Conservation (phyloP, 1,140 invertebrate species). For the Drosophila seguyi region DNA sequence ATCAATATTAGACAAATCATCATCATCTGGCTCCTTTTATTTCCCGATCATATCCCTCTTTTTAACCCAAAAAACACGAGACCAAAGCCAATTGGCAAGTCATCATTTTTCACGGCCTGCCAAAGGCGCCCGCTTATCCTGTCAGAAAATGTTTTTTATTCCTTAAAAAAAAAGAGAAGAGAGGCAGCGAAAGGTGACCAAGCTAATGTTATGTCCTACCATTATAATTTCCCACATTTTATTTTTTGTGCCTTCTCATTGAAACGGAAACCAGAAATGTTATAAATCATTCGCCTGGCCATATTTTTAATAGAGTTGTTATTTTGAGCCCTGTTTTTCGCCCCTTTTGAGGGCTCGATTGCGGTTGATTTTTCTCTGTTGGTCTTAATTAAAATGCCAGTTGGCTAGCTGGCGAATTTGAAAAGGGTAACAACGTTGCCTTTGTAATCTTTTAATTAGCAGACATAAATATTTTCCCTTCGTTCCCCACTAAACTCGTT, state of each 20-base stretch:
- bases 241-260: slow-evolving; percentile 43
- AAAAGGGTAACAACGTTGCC: slow-evolving; percentile 56
- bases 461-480: slow-evolving; percentile 49
- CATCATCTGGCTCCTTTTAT: slow-evolving; percentile 21
- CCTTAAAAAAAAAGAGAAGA: slow-evolving; percentile 20
- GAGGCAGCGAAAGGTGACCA: slow-evolving; percentile 57
- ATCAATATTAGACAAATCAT: slow-evolving; percentile 43
- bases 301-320: slow-evolving; percentile 82
- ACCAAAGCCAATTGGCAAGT: slow-evolving; percentile 31
- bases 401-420: slow-evolving; percentile 59
- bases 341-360: slow-evolving; percentile 26
- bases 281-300: slow-evolving; percentile 73
- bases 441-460: slow-evolving; percentile 77
- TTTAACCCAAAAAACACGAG: not conserved
- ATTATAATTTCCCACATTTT: slow-evolving; percentile 60
- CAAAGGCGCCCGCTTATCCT: slow-evolving; percentile 70
- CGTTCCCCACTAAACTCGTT: slow-evolving; percentile 9
- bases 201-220: slow-evolving; percentile 62
- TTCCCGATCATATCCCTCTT: not conserved
- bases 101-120: slow-evolving; percentile 69
- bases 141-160: slow-evolving; percentile 67
- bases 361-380: slow-evolving; percentile 36
- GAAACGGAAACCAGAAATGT: slow-evolving; percentile 47
- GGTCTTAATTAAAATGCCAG: slow-evolving; percentile 51
- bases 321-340: slow-evolving; percentile 34